Conservation (phyloP, 2,888 invertebrate genomes). For the Cryptocephalus moraei region DNA sequence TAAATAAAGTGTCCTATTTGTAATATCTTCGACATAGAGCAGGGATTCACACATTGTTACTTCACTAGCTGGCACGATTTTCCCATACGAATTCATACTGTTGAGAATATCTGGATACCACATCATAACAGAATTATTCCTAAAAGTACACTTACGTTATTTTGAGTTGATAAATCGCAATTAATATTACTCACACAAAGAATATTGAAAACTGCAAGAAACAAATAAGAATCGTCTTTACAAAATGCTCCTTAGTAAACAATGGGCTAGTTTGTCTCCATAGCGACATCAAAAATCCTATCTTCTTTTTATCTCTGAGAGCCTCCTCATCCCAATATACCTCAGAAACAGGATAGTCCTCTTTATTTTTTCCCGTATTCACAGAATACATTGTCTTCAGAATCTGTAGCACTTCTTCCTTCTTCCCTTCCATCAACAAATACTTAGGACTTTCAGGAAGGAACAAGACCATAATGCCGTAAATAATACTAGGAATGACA, state of each 20-base stretch:
- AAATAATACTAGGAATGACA: conserved; percentile 30
- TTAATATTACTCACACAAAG: conserved; percentile 27
- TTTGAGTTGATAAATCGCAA: neutral
- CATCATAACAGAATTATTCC: conserved; percentile 37
- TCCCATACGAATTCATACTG: conserved; percentile 33
- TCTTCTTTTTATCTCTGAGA: conserved; percentile 12
- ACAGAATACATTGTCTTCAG: conserved; percentile 29
- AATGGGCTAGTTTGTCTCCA: conserved; percentile 36
- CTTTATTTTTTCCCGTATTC: conserved; percentile 28
- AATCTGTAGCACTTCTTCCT: conserved; percentile 25
- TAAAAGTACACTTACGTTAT: neutral
- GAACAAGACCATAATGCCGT: conserved; percentile 22
- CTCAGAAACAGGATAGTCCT: conserved; percentile 28
- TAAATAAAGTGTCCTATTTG: too few species aligned
- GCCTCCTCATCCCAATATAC: conserved; percentile 25
- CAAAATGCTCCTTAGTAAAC: conserved; percentile 26
- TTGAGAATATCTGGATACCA: conserved; percentile 53
- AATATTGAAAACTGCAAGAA: conserved; percentile 37
- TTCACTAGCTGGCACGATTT: conserved; percentile 17
- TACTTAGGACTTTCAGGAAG: conserved; percentile 39
- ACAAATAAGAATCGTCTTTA: conserved; percentile 34
- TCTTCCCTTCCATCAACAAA: conserved; percentile 28
- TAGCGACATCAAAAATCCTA: conserved; percentile 25
- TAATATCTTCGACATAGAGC: conserved; percentile 13
- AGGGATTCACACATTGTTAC: conserved; percentile 30